Percentiles rank a stretch among this genome's conserved stretches.
Evolutionary conservation across 2,113 vertebrate genomes (phyloP).

Genomic region (Xiphorhynchus elegans): DNA sequence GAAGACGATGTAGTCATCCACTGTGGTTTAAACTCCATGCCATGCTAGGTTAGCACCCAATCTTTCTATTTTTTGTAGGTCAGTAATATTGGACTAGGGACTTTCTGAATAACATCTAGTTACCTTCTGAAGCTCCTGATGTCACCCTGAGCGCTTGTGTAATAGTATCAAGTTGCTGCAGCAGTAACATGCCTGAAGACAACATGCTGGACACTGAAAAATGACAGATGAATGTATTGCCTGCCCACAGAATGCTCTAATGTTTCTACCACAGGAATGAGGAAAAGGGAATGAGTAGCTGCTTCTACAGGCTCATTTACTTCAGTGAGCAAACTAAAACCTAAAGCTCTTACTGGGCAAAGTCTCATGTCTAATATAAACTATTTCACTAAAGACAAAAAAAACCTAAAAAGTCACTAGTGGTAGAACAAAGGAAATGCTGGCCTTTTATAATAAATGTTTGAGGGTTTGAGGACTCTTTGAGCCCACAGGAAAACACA

Average conservation of each 20-base stretch:
- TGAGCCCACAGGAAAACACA: neutral
- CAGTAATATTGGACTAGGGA: neutral
- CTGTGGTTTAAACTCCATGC: neutral
- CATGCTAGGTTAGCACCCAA: neutral
- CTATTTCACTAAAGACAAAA: neutral
- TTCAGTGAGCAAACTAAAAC: neutral
- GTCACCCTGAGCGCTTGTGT: neutral
- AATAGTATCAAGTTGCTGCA: neutral
- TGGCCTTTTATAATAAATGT: neutral
- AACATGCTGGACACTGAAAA: neutral
- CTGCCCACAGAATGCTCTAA: neutral
- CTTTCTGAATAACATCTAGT: neutral
- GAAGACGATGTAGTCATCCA: neutral
- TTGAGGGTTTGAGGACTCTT: neutral
- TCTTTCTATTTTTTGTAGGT: neutral
- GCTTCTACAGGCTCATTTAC: neutral
- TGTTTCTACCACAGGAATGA: neutral
- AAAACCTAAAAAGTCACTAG: neutral
- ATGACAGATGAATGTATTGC: neutral
- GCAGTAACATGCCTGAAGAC: neutral
- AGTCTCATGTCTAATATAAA: neutral
- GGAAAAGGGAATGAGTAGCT: neutral
- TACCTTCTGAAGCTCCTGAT: neutral
- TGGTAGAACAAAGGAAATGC: neutral
- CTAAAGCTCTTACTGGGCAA: neutral